Conservation (phyloP, 2,797 vertebrate species). For the Mus spretus region DNA sequence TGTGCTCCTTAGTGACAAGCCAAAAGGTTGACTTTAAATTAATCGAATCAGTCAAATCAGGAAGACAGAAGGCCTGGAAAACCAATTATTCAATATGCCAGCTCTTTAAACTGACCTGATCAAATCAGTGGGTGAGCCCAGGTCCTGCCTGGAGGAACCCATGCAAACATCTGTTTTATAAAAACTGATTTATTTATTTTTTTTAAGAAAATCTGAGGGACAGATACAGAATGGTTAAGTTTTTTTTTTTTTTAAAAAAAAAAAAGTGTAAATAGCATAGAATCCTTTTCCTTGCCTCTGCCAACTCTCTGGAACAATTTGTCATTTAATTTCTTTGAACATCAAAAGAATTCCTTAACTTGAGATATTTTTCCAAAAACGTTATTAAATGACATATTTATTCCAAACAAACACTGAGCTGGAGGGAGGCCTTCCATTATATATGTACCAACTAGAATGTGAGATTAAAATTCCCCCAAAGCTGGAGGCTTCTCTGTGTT, state of each 20-base stretch:
- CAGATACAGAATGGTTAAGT: constrained; percentile 1
- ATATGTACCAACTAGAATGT: background rate
- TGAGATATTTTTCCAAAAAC: constrained; percentile 59
- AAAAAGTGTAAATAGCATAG: background rate
- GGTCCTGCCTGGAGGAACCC: background rate
- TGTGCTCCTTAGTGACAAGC: background rate
- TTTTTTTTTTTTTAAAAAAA: background rate
- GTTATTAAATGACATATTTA: constrained; percentile 18
- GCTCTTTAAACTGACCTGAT: constrained; percentile 18
- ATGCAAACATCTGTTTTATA: background rate
- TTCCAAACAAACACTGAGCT: constrained; percentile 19
- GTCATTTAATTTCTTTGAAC: constrained; percentile 39
- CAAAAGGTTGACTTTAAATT: constrained; percentile 10
- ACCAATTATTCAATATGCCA: background rate
- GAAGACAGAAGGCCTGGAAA: background rate
- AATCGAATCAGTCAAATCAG: constrained; percentile 1
- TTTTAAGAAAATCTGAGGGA: constrained; percentile 57
- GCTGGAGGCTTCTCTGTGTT: background rate
- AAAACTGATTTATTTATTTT: constrained; percentile 10
- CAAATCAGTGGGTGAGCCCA: background rate
- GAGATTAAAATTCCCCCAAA: background rate
- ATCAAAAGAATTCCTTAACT: constrained; percentile 6
- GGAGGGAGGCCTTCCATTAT: background rate
- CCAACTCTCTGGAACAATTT: background rate
- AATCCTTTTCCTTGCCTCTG: background rate